These are phyloP conservation scores for Styela clava DNA, from an alignment of 23 tunicate genomes.

Conservation along the genomic window DNA sequence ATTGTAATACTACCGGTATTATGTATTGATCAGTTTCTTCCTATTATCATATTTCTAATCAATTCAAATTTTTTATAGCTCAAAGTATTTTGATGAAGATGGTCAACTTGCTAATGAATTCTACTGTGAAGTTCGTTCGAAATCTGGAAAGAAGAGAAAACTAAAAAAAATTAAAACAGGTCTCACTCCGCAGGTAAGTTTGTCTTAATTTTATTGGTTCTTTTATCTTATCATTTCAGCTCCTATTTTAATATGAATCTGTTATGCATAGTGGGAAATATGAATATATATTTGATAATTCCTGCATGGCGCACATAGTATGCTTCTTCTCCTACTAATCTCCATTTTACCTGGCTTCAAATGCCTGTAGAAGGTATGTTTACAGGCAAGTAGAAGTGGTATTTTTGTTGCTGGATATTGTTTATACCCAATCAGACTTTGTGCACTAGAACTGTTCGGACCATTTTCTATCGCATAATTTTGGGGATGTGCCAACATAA, in stretches of 20 bases:
- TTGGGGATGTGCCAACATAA: no score
- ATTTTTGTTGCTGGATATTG: no score
- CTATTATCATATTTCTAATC: no score
- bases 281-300: neutral
- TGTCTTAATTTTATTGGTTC: neutral
- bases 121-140: constrained; percentile 49
- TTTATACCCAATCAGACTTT: no score
- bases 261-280: neutral
- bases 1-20: no score
- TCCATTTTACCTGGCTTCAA: neutral
- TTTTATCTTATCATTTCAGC: neutral
- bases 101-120: constrained; percentile 94
- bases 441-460: no score
- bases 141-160: constrained; percentile 8
- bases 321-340: no score
- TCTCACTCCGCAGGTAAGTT: constrained; percentile 27
- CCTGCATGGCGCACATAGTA: neutral
- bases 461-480: no score
- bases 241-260: neutral
- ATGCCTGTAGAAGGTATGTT: neutral
- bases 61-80: constrained; percentile 65
- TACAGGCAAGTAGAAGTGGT: no score
- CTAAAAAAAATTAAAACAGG: constrained; percentile 28
- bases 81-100: constrained; percentile 92
- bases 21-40: no score